Conservation (phyloP, 2,113 vertebrate genomes). For the Aspidoscelis tigris region DNA sequence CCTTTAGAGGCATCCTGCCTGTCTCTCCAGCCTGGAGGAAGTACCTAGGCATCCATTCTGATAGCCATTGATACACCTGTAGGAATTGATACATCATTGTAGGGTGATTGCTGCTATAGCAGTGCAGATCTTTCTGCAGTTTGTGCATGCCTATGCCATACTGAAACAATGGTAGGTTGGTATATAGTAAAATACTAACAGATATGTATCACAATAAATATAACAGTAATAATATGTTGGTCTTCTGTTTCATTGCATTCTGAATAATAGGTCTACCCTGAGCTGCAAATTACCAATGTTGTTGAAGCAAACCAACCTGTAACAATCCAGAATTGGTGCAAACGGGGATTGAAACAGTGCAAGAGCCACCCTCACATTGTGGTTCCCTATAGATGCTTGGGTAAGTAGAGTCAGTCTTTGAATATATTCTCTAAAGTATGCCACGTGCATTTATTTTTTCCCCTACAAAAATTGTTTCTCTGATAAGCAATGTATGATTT, state of each 20-base stretch:
- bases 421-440: slow-evolving; percentile 5
- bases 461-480: neutral
- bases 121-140: too few species aligned
- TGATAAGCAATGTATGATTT: neutral
- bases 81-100: too few species aligned
- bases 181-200: neutral
- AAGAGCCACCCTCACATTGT: slow-evolving; percentile 91
- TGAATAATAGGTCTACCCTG: slow-evolving; percentile 88
- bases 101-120: too few species aligned
- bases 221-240: neutral
- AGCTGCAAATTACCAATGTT: slow-evolving; percentile 97
- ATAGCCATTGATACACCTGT: too few species aligned
- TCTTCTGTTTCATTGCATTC: slow-evolving; percentile 32
- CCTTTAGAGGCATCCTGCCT: too few species aligned
- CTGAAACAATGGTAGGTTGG: neutral
- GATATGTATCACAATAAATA: accelerated
- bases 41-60: too few species aligned
- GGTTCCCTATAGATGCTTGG: slow-evolving; percentile 96
- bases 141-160: too few species aligned
- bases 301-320: slow-evolving; percentile 98
- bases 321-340: slow-evolving; percentile 99
- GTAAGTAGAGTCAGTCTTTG: slow-evolving; percentile 71
- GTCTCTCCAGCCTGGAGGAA: too few species aligned
- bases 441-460: neutral
- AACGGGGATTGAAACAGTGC: slow-evolving; percentile 91